Conservation (phyloP, 2,797 vertebrate species). For the Melanogrammus aeglefinus region DNA sequence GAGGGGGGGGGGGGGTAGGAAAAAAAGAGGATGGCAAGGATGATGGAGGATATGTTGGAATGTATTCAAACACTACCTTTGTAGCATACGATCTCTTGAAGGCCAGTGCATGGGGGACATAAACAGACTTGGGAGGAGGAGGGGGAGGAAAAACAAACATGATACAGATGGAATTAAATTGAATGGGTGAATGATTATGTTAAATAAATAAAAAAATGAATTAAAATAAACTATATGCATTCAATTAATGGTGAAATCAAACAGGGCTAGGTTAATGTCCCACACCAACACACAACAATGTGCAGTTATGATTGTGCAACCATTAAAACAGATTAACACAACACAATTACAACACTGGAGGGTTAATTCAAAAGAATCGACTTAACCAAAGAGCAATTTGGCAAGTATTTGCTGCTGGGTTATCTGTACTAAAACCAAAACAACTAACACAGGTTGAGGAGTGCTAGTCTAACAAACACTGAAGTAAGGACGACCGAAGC, state of each 20-base stretch:
- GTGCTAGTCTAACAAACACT: conserved; percentile 7
- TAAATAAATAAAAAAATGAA: conserved; percentile 70
- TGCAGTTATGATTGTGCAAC: conserved; percentile 18
- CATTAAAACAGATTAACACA: background rate
- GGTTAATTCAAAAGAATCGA: background rate
- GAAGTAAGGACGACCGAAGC: conserved; percentile 3
- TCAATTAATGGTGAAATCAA: conserved; percentile 5
- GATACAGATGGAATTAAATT: conserved; percentile 80
- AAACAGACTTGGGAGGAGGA: conserved; percentile 87
- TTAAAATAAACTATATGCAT: conserved; percentile 30
- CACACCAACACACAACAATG: conserved; percentile 30
- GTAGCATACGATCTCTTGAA: conserved; percentile 95
- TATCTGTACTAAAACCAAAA: background rate
- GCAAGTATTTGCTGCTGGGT: background rate
- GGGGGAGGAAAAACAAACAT: conserved; percentile 72
- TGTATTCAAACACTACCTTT: conserved; percentile 89
- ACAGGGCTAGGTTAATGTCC: conserved; percentile 48
- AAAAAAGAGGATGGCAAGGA: background rate
- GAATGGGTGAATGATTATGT: conserved; percentile 75
- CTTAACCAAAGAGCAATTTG: background rate
- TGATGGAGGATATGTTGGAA: conserved; percentile 63
- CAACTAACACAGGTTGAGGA: conserved; percentile 4
- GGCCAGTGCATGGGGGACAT: conserved; percentile 96
- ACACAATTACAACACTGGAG: conserved; percentile 9
- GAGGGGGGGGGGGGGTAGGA: conserved; percentile 22